Evolutionary conservation across 2,797 vertebrate species (phyloP).

Genomic region (Molossus alvarezi): DNA sequence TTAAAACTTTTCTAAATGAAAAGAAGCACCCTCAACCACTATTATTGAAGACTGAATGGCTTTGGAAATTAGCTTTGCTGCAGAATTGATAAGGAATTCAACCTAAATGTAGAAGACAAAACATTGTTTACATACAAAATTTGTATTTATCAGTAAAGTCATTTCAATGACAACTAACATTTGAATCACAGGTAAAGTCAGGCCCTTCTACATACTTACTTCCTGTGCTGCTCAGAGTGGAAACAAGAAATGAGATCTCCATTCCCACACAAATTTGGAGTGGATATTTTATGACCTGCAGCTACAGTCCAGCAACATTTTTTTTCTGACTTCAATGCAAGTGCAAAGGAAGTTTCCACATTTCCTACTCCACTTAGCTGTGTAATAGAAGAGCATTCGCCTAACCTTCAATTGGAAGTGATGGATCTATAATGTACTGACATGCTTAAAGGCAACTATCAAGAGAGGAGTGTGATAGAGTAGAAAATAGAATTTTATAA

Average conservation of each 20-base stretch:
- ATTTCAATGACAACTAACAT: background rate
- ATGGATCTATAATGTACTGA: background rate
- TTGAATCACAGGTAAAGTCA: slow-evolving; percentile 13
- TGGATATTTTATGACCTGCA: background rate
- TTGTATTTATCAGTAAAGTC: background rate
- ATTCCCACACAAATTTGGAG: background rate
- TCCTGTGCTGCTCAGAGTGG: background rate
- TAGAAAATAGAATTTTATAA: slow-evolving; percentile 38
- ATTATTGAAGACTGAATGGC: background rate
- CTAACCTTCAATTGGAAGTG: background rate
- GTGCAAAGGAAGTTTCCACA: background rate
- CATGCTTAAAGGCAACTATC: background rate
- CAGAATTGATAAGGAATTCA: slow-evolving; percentile 20
- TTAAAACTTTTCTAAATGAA: background rate
- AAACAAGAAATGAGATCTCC: background rate
- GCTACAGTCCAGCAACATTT: background rate
- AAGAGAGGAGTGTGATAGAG: background rate
- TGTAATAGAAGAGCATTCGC: background rate
- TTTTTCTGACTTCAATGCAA: background rate
- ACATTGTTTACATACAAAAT: background rate
- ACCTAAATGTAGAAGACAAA: background rate
- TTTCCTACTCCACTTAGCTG: background rate
- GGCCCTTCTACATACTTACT: background rate
- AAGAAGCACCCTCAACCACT: background rate
- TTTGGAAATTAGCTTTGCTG: slow-evolving; percentile 43